These are phyloP conservation scores for Lepidiolamprologus cunningtoni DNA, from an alignment of 2,113 vertebrate species.

Conservation along the genomic window DNA sequence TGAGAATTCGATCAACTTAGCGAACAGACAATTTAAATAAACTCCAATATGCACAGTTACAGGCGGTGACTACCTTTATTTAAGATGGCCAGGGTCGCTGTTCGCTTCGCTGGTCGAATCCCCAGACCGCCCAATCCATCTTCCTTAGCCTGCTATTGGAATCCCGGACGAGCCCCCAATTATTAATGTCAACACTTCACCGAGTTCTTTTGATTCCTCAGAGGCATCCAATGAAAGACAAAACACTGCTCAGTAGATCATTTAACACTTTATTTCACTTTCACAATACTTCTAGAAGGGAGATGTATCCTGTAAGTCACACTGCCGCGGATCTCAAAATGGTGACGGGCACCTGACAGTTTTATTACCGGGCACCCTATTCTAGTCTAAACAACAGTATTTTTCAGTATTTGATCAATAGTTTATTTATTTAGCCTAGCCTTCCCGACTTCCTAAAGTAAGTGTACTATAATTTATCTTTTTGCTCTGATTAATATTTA, in stretches of 20 bases:
- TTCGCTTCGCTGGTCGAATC: fast-evolving
- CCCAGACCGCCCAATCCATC: not conserved
- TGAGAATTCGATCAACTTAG: not conserved
- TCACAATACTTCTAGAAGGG: not conserved
- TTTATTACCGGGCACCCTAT: not conserved
- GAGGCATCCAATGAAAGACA: not conserved
- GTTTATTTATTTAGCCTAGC: not conserved
- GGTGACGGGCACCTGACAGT: not conserved
- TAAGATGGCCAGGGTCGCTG: not conserved
- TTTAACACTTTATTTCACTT: not conserved
- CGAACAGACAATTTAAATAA: not conserved
- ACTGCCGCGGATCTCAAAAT: not conserved
- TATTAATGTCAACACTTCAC: not conserved
- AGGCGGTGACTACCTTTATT: not conserved
- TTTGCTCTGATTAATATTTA: not conserved
- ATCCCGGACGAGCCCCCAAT: not conserved
- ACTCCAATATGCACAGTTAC: not conserved
- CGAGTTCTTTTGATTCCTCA: not conserved
- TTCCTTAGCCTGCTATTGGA: not conserved
- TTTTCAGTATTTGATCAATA: not conserved
- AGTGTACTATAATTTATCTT: not conserved
- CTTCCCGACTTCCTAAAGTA: not conserved
- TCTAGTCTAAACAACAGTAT: not conserved
- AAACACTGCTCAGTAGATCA: not conserved
- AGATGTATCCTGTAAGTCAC: not conserved